Evolutionary conservation across 2,113 vertebrate species (phyloP).

Genomic region (Osmerus eperlanus): DNA sequence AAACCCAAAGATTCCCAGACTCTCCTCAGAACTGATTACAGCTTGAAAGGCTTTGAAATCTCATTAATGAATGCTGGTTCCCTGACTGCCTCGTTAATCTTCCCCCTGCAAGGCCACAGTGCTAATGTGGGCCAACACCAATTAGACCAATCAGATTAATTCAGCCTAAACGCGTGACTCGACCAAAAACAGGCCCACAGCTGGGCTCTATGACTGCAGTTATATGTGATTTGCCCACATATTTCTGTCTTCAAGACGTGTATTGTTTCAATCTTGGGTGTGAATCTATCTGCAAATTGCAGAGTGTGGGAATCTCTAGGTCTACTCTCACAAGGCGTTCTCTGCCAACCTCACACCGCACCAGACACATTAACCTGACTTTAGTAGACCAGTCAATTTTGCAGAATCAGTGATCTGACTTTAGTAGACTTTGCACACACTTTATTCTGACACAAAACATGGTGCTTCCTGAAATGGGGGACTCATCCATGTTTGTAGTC

Average conservation of each 20-base stretch:
- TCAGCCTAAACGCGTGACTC: constrained; percentile 2
- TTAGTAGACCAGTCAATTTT: too few relatives aligned
- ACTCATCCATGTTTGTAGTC: too few relatives aligned
- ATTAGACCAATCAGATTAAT: constrained; percentile 25
- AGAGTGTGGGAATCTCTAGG: too few relatives aligned
- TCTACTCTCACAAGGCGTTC: too few relatives aligned
- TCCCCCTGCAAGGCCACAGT: constrained; percentile 3
- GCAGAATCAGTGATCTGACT: too few relatives aligned
- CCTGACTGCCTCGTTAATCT: constrained; percentile 14
- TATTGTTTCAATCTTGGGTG: not conserved
- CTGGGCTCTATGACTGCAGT: constrained; percentile 2
- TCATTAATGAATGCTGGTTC: constrained; percentile 12
- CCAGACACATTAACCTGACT: too few relatives aligned
- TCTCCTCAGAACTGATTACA: constrained; percentile 2
- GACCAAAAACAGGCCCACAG: constrained; percentile 5
- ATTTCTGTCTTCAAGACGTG: constrained; percentile 1
- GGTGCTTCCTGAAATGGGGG: too few relatives aligned
- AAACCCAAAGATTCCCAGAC: constrained; percentile 7
- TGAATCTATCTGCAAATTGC: too few relatives aligned
- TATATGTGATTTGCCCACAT: constrained; percentile 15
- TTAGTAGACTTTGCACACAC: too few relatives aligned
- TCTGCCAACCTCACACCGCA: too few relatives aligned
- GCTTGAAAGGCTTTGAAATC: constrained; percentile 10
- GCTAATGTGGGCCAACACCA: not conserved
- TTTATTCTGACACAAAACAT: too few relatives aligned